Conservation (phyloP, 2,888 invertebrate genomes). For the Stegophylla sp. region DNA sequence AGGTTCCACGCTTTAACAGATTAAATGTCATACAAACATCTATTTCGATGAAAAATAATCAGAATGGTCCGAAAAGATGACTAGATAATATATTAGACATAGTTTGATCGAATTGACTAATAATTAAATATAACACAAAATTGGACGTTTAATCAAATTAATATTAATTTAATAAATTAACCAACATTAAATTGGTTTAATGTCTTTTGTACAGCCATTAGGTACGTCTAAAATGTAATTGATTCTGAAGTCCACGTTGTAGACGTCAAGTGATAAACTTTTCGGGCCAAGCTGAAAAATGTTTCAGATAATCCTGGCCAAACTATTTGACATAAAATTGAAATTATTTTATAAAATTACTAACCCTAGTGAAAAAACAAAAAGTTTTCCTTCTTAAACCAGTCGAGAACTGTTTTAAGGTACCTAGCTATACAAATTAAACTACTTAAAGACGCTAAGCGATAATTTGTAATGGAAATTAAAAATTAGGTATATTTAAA, state of each 20-base stretch:
- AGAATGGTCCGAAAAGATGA: conserved; percentile 40
- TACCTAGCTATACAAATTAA: not conserved
- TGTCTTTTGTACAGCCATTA: not conserved
- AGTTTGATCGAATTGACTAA: not conserved
- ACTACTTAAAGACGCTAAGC: conserved; percentile 12
- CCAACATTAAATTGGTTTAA: not conserved
- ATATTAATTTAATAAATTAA: conserved; percentile 8
- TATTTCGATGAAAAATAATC: conserved; percentile 34
- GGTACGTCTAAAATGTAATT: not conserved
- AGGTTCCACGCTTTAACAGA: conserved; percentile 19
- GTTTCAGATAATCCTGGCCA: conserved; percentile 30
- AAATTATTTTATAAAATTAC: too few species aligned
- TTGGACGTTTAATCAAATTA: not conserved
- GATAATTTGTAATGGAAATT: not conserved
- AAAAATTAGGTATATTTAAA: not conserved
- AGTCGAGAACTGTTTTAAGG: not conserved
- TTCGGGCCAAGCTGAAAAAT: conserved; percentile 37
- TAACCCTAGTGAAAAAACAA: too few species aligned
- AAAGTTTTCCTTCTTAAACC: too few species aligned
- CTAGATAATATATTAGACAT: not conserved
- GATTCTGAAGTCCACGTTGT: not conserved
- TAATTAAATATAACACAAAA: not conserved
- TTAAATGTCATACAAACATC: conserved; percentile 25
- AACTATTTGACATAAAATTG: not conserved
- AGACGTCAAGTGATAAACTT: conserved; percentile 4